A percentile compares a stretch with the other conserved stretches of the same genome.
phyloP scores from a whole-genome alignment of 1,140 invertebrate genomes.

The Drosophila kanapiae region DNA sequence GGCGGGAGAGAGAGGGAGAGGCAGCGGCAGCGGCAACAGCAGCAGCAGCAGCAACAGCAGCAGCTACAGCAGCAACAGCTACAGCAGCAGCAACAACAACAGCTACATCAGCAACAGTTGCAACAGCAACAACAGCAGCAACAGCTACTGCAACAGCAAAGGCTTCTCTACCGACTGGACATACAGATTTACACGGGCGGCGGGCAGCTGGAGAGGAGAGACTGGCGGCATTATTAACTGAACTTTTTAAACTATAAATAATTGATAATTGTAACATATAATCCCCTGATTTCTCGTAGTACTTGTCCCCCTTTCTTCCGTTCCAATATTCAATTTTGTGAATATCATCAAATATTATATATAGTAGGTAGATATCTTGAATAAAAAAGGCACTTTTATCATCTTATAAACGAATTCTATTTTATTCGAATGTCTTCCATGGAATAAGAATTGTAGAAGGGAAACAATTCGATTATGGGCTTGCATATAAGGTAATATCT shows the following conservation, averaged over 20 bases:
- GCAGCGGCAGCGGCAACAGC: neutral
- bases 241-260: neutral
- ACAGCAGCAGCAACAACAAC: neutral
- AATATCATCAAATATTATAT: neutral
- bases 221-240: slow-evolving; percentile 8
- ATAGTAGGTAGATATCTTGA: too few species aligned
- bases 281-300: neutral
- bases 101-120: neutral
- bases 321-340: neutral
- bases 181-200: slow-evolving; percentile 54
- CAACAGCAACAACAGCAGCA: too few species aligned
- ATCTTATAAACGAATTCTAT: slow-evolving; percentile 9
- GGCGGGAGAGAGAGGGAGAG: slow-evolving; percentile 9
- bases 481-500: neutral
- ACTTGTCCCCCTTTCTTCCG: neutral
- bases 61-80: slow-evolving; percentile 10
- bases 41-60: neutral
- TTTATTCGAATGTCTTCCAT: slow-evolving; percentile 5
- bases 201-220: neutral
- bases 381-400: neutral
- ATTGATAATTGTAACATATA: neutral
- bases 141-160: slow-evolving; percentile 6
- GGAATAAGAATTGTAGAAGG: slow-evolving; percentile 1
- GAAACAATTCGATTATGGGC: neutral
- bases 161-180: slow-evolving; percentile 44